Evolutionary conservation across 2,797 vertebrate genomes (phyloP).

Genomic region (Myotis vivesi): DNA sequence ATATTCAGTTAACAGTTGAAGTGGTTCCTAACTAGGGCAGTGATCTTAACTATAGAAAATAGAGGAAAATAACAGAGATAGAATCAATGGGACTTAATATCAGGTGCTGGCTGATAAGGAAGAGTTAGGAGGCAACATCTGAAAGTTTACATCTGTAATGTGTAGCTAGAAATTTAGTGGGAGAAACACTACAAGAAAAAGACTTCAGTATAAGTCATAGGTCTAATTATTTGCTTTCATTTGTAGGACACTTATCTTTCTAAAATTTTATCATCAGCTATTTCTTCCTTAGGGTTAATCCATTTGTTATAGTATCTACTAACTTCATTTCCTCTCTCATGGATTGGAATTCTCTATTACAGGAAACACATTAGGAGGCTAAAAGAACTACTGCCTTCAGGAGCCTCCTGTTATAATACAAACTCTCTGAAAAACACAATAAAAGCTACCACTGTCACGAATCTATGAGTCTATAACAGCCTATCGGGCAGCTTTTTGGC

Average conservation of each 20-base stretch:
- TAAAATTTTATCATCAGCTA: neutral
- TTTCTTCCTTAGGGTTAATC: neutral
- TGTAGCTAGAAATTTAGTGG: neutral
- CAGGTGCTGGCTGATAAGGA: neutral
- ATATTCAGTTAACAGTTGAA: neutral
- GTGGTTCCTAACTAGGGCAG: neutral
- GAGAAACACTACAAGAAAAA: neutral
- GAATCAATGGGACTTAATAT: neutral
- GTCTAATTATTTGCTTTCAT: neutral
- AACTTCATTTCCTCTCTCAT: neutral
- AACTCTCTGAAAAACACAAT: neutral
- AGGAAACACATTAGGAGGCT: neutral
- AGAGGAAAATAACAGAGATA: neutral
- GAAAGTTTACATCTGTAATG: neutral
- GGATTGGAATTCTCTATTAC: neutral
- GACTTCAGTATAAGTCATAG: neutral
- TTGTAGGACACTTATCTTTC: neutral
- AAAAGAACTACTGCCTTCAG: neutral
- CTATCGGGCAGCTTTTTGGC: neutral
- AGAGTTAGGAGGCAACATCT: neutral
- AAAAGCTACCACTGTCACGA: neutral
- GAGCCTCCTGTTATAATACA: neutral
- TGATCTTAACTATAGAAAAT: neutral
- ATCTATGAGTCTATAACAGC: neutral
- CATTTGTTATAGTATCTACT: neutral